Percentiles rank a stretch among this genome's conserved stretches.
Conservation (phyloP, 1,140 invertebrate genomes). For the Druon quercuslanigerum region DNA sequence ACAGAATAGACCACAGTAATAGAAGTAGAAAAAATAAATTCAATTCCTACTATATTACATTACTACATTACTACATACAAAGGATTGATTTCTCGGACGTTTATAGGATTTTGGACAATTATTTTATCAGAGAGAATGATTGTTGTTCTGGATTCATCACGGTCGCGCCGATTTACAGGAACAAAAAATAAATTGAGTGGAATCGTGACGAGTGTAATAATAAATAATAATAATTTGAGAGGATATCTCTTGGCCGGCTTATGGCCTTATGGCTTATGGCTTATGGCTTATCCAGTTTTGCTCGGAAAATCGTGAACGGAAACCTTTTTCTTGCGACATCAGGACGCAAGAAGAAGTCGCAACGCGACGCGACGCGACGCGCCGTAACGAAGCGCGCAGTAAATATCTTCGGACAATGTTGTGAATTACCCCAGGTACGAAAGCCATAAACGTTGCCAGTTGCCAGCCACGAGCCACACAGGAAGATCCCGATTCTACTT, state of each 20-base stretch:
- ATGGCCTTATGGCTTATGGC: not conserved
- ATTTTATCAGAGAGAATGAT: constrained; percentile 6
- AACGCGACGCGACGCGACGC: no score
- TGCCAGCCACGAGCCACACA: constrained; percentile 65
- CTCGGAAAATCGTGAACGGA: constrained; percentile 32
- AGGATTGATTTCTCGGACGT: no score
- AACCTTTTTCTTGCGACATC: constrained; percentile 36
- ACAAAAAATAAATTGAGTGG: constrained; percentile 9
- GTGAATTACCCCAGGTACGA: constrained; percentile 69
- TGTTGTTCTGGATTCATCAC: constrained; percentile 48
- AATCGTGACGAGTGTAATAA: constrained; percentile 11
- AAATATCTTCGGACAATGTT: constrained; percentile 71
- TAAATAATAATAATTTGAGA: constrained; percentile 7
- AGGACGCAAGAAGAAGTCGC: not conserved
- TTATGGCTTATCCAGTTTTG: not conserved
- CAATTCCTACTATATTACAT: no score
- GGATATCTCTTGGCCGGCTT: constrained; percentile 21
- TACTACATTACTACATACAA: no score
- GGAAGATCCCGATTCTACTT: constrained; percentile 45
- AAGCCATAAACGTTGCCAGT: constrained; percentile 70
- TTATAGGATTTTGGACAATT: no score
- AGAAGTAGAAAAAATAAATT: no score
- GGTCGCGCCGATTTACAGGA: constrained; percentile 30
- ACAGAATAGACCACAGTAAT: no score
- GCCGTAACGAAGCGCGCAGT: constrained; percentile 64